Evolutionary conservation across 2,113 vertebrate species (phyloP).

Genomic region (Actenoides hombroni): DNA sequence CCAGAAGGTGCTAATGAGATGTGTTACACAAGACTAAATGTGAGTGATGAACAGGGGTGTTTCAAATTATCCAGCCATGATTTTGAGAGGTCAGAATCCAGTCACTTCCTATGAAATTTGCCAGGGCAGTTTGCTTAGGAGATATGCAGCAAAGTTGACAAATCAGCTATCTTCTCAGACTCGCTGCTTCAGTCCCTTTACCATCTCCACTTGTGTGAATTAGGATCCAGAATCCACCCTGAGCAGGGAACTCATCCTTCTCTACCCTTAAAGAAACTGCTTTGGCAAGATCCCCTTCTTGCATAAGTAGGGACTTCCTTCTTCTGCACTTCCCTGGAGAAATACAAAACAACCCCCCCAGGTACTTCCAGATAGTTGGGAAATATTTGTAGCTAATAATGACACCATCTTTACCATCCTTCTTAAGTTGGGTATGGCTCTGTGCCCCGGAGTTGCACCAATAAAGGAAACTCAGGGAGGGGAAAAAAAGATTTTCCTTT

Average conservation of each 20-base stretch:
- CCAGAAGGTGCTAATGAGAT: neutral
- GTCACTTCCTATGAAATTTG: neutral
- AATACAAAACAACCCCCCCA: neutral
- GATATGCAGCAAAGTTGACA: neutral
- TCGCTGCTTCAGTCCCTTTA: neutral
- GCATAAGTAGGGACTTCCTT: neutral
- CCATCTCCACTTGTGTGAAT: accelerated
- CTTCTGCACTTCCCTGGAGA: neutral
- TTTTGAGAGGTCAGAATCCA: neutral
- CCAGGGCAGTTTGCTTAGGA: neutral
- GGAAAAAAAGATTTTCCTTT: neutral
- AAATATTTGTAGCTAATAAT: neutral
- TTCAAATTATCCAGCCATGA: neutral
- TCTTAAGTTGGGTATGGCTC: neutral
- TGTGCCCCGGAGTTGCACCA: neutral
- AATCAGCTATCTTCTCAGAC: neutral
- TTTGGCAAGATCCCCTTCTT: neutral
- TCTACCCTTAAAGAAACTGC: neutral
- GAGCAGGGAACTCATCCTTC: neutral
- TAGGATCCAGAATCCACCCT: neutral
- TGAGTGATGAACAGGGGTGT: neutral
- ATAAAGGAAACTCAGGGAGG: neutral
- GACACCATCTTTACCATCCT: neutral
- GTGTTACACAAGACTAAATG: neutral
- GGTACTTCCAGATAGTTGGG: neutral